Conservation (phyloP, 35 echinoderm and acorn worm species). For the Lytechinus variegatus region DNA sequence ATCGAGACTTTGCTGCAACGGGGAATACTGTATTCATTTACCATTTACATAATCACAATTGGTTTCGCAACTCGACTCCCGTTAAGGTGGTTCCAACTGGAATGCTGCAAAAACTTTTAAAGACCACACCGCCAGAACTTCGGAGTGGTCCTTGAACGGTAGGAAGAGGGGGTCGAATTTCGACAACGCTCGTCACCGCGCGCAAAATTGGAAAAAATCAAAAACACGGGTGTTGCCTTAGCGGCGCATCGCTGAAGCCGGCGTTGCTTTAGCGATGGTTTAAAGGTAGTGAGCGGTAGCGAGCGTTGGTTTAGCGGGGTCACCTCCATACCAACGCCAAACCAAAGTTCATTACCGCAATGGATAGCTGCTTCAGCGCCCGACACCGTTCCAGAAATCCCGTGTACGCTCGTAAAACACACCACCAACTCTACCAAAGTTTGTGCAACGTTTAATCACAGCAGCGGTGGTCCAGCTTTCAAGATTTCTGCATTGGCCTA, state of each 20-base stretch:
- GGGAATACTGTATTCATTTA: not conserved
- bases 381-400: conserved; percentile 30
- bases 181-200: too few species aligned
- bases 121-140: too few species aligned
- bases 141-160: too few species aligned
- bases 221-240: conserved; percentile 39
- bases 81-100: too few species aligned
- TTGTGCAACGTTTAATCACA: conserved; percentile 41
- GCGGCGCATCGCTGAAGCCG: conserved; percentile 32
- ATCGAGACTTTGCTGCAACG: not conserved
- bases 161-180: too few species aligned
- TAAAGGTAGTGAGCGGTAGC: conserved; percentile 38
- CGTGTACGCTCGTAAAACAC: conserved; percentile 31
- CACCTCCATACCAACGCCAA: conserved; percentile 38
- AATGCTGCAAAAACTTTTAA: too few species aligned
- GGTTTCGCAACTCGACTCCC: too few species aligned
- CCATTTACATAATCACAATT: not conserved
- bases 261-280: conserved; percentile 41
- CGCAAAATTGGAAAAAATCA: not conserved
- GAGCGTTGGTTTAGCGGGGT: not conserved
- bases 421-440: conserved; percentile 13
- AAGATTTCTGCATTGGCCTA: too few species aligned
- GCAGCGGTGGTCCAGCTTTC: not conserved
- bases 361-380: not conserved
- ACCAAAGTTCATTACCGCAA: conserved; percentile 45